These are phyloP conservation scores for Lutraria rhynchaena DNA, from an alignment of 1,140 invertebrate genomes.

Conservation along the genomic window DNA sequence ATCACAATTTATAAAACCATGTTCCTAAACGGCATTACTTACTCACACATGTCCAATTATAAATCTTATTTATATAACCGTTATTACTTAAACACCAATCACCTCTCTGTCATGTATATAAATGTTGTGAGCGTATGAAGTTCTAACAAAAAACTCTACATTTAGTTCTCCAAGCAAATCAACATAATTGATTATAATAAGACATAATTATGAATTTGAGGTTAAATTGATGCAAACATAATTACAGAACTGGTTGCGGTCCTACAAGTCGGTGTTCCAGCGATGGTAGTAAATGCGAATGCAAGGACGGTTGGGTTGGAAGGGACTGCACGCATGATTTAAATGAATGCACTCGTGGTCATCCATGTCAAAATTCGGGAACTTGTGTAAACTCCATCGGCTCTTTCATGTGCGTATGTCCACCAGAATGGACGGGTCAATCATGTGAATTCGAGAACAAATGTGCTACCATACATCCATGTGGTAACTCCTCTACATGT, in stretches of 20 bases:
- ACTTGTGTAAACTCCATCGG: conserved; percentile 53
- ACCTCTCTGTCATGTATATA: background rate
- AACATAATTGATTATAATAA: too few relatives aligned
- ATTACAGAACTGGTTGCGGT: too few relatives aligned
- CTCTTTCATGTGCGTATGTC: conserved; percentile 47
- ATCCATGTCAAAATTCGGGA: conserved; percentile 50
- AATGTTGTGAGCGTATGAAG: background rate
- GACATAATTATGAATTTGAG: too few relatives aligned
- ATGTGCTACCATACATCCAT: conserved; percentile 49
- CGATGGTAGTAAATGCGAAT: conserved; percentile 5
- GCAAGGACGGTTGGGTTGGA: conserved; percentile 15
- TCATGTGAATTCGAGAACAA: conserved; percentile 49
- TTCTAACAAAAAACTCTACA: too few relatives aligned
- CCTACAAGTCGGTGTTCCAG: too few relatives aligned
- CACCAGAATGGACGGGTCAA: conserved; percentile 38
- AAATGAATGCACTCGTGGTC: conserved; percentile 51
- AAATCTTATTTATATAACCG: too few relatives aligned
- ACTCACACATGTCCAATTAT: too few relatives aligned
- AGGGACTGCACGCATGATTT: conserved; percentile 32
- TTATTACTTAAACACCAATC: too few relatives aligned
- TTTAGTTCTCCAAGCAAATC: too few relatives aligned
- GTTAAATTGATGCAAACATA: too few relatives aligned
- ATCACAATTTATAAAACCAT: too few relatives aligned
- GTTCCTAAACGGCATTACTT: too few relatives aligned
- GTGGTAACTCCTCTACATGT: conserved; percentile 20